Conservation (phyloP, 2,888 invertebrate species). For the Caradrina kadenii region DNA sequence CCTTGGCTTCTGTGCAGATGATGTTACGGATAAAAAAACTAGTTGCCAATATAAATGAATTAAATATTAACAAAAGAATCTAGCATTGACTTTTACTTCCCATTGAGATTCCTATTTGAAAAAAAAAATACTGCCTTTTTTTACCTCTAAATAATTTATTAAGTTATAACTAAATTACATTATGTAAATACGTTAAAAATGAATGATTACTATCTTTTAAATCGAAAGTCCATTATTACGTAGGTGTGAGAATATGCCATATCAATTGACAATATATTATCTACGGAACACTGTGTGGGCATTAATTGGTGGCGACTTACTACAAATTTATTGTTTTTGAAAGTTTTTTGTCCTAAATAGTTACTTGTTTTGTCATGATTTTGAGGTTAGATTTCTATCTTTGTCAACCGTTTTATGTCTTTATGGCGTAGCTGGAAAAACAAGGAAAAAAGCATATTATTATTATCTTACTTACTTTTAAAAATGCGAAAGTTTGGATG, state of each 20-base stretch:
- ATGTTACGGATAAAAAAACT: too few species aligned
- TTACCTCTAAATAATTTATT: background rate
- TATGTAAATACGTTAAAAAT: conserved; percentile 26
- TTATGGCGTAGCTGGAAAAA: background rate
- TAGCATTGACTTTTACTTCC: background rate
- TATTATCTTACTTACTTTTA: too few species aligned
- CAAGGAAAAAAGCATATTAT: too few species aligned
- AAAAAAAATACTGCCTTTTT: conserved; percentile 4
- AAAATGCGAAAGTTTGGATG: too few species aligned
- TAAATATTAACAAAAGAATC: background rate
- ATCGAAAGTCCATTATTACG: conserved; percentile 44
- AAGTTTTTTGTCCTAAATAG: conserved; percentile 71
- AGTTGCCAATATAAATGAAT: background rate
- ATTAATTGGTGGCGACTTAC: conserved; percentile 65
- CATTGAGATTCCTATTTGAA: conserved; percentile 5
- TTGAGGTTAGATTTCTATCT: conserved; percentile 41
- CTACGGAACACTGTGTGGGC: conserved; percentile 69
- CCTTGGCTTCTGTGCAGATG: too few species aligned
- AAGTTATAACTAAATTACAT: conserved; percentile 39
- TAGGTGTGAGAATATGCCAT: conserved; percentile 65
- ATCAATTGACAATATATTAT: conserved; percentile 66
- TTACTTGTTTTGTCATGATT: conserved; percentile 29
- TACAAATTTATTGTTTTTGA: conserved; percentile 73
- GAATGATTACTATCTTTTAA: conserved; percentile 29
- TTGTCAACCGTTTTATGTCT: conserved; percentile 22